phyloP scores from a whole-genome alignment of 92 coral and sea anemone species.

The Desmophyllum pertusum region DNA sequence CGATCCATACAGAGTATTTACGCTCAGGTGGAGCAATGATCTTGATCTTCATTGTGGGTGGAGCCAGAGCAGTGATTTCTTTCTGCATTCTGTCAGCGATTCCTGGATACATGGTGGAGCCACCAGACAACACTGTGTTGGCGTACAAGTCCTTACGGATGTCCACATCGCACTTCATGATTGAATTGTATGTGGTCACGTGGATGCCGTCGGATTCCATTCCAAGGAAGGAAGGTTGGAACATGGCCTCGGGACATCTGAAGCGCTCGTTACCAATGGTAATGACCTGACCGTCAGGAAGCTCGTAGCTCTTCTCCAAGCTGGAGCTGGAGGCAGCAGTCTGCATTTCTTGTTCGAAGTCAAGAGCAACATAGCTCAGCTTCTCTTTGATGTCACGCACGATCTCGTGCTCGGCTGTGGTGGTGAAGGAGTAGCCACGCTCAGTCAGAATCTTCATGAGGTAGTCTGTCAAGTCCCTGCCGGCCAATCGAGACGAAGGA shows the following conservation, averaged over 20 bases:
- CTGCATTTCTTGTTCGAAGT: conserved; percentile 94
- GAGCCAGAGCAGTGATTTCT: conserved; percentile 96
- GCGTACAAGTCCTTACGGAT: conserved; percentile 99
- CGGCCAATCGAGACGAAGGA: conserved; percentile 99
- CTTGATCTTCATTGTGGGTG: conserved; percentile 99
- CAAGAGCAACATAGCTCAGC: conserved; percentile 92
- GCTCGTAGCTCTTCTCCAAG: conserved; percentile 94
- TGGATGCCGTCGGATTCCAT: conserved; percentile 99
- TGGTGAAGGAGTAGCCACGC: conserved; percentile 99
- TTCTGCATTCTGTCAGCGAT: conserved; percentile 99
- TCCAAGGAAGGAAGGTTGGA: conserved; percentile 95
- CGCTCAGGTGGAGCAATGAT: conserved; percentile 99
- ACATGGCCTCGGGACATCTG: conserved; percentile 94
- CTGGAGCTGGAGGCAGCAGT: conserved; percentile 90
- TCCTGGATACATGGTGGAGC: conserved; percentile 98
- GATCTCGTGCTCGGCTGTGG: conserved; percentile 98
- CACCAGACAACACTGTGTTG: conserved; percentile 98
- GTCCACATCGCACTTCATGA: conserved; percentile 99
- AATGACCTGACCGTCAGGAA: conserved; percentile 98
- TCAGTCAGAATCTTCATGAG: conserved; percentile 98
- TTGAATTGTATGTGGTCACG: conserved; percentile 95
- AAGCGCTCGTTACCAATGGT: conserved; percentile 97
- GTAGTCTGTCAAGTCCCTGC: conserved; percentile 98
- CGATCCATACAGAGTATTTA: conserved; percentile 99
- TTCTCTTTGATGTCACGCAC: conserved; percentile 99